These are phyloP conservation scores for Agrotis exclamationis DNA, from an alignment of 2,888 invertebrate genomes.

Conservation along the genomic window DNA sequence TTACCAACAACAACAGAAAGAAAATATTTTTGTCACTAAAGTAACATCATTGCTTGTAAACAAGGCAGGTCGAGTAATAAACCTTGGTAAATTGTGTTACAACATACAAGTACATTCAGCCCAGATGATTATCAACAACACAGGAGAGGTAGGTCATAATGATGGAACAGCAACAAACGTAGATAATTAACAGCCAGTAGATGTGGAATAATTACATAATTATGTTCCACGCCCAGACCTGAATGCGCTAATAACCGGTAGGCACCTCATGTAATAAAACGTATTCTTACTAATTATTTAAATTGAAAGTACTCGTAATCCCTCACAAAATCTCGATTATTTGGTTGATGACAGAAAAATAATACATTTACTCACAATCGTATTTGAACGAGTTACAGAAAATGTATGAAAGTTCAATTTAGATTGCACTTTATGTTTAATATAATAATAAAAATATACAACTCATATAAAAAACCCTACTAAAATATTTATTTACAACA, in stretches of 20 bases:
- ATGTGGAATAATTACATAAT: background rate
- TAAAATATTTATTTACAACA: conserved; percentile 47
- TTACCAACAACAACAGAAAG: too few species aligned
- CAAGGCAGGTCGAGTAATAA: background rate
- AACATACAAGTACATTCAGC: background rate
- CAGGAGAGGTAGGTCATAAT: background rate
- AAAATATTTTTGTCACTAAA: too few species aligned
- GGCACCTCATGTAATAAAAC: too few species aligned
- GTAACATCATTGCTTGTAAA: background rate
- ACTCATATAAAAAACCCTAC: conserved; percentile 25
- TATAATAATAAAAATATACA: conserved; percentile 31
- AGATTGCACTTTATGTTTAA: conserved; percentile 17
- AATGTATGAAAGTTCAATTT: conserved; percentile 13
- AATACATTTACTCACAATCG: background rate
- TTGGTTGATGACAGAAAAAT: background rate
- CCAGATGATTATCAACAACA: background rate
- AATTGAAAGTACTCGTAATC: background rate
- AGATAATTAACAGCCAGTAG: background rate
- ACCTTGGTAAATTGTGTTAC: background rate
- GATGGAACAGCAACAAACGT: background rate
- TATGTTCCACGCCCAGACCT: background rate
- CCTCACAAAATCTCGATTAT: background rate
- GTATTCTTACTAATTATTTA: background rate
- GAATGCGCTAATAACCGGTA: too few species aligned
- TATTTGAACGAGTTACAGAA: background rate